Evolutionary conservation across 2,888 invertebrate species (phyloP).

Genomic region (Lottia gigantea): DNA sequence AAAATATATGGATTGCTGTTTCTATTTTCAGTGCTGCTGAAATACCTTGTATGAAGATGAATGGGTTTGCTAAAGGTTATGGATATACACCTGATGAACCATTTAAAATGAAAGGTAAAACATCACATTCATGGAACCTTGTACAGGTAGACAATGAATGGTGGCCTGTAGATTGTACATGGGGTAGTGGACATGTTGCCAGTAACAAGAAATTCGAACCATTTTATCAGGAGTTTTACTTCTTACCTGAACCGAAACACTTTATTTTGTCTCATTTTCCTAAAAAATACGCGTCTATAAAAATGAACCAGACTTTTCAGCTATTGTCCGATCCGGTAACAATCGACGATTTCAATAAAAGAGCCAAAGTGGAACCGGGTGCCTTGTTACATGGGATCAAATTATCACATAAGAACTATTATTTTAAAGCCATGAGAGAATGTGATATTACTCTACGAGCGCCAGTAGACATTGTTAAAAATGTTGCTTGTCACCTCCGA

Average conservation of each 20-base stretch:
- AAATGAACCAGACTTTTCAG: conserved; percentile 40
- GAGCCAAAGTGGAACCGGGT: background rate
- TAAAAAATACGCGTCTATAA: conserved; percentile 36
- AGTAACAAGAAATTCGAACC: conserved; percentile 14
- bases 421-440: conserved; percentile 4
- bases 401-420: conserved; percentile 5
- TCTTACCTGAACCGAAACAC: conserved; percentile 49
- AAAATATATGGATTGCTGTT: background rate
- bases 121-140: conserved; percentile 43
- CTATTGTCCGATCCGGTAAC: conserved; percentile 42
- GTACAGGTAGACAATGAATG: conserved; percentile 41
- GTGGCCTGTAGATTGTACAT: conserved; percentile 41
- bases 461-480: background rate
- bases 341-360: conserved; percentile 21
- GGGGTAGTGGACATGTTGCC: conserved; percentile 35
- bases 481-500: conserved; percentile 7
- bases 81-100: conserved; percentile 36
- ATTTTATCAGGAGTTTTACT: conserved; percentile 49
- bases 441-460: conserved; percentile 8
- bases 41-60: conserved; percentile 35
- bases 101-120: conserved; percentile 24
- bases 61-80: conserved; percentile 38
- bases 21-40: conserved; percentile 30
- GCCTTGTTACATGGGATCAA: background rate
- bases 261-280: conserved; percentile 48